Conservation (phyloP, 2,797 vertebrate genomes). For the Mallotus villosus region DNA sequence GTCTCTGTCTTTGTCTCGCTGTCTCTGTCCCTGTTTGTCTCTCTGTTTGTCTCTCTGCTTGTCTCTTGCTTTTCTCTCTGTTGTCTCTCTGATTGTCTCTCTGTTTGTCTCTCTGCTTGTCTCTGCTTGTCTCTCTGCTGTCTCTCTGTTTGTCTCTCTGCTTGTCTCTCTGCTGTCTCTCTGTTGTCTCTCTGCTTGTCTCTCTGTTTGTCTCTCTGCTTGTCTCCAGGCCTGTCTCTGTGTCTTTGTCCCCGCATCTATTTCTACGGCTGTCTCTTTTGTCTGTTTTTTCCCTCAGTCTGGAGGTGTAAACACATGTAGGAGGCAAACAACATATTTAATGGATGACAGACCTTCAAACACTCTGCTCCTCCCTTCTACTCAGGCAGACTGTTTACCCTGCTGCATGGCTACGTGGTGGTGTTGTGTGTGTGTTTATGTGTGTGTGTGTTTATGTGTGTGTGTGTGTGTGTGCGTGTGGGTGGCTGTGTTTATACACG, state of each 20-base stretch:
- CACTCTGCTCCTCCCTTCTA: constrained; percentile 38
- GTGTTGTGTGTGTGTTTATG: not conserved
- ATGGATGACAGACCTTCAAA: constrained; percentile 44
- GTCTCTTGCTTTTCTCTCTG: too few species aligned
- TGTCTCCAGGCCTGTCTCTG: too few species aligned
- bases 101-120: too few species aligned
- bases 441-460: constrained; percentile 3
- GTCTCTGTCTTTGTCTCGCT: too few species aligned
- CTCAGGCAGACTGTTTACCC: constrained; percentile 35
- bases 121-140: too few species aligned
- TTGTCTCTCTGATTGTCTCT: not conserved
- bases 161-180: too few species aligned
- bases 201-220: not conserved
- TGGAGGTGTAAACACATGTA: constrained; percentile 49
- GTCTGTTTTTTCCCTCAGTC: constrained; percentile 14
- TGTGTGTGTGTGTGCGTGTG: not conserved
- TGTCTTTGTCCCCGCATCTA: too few species aligned
- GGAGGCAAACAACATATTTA: constrained; percentile 37
- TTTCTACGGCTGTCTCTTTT: not conserved
- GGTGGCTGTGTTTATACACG: constrained; percentile 62
- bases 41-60: not conserved
- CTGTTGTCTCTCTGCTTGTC: too few species aligned
- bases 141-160: not conserved
- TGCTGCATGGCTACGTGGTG: constrained; percentile 7
- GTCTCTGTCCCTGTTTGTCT: too few species aligned